These are phyloP conservation scores for Rhea americana DNA, from an alignment of 2,113 vertebrate species.

Conservation along the genomic window DNA sequence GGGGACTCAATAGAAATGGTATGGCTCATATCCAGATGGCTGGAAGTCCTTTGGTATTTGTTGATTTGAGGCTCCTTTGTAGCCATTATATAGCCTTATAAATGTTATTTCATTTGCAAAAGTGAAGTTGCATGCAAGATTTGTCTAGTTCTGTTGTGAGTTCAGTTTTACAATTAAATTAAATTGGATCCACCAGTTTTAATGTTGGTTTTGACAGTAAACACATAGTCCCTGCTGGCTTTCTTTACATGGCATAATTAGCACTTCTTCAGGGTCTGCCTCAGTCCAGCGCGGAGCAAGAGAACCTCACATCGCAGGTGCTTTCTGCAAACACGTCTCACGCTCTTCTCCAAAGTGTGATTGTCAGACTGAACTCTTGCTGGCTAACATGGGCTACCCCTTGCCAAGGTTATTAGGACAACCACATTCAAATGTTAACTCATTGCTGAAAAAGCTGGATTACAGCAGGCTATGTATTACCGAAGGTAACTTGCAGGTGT, in stretches of 20 bases:
- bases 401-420: slow-evolving; percentile 28
- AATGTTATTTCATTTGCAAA: background rate
- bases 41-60: background rate
- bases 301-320: background rate
- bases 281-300: background rate
- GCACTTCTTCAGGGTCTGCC: background rate
- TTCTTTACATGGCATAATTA: background rate
- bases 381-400: background rate
- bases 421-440: background rate
- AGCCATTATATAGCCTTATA: background rate
- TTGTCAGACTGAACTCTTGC: background rate
- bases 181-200: background rate
- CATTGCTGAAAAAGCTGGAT: background rate
- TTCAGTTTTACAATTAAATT: background rate
- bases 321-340: background rate
- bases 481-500: background rate
- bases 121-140: background rate
- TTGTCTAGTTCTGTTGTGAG: background rate
- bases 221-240: background rate
- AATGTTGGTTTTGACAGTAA: background rate
- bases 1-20: background rate
- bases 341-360: background rate
- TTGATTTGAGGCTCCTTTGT: background rate
- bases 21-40: background rate
- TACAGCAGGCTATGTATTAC: background rate